Base-by-base conservation (phyloP, 2,113 vertebrate species). In the Syrrhaptes paradoxus region DNA sequence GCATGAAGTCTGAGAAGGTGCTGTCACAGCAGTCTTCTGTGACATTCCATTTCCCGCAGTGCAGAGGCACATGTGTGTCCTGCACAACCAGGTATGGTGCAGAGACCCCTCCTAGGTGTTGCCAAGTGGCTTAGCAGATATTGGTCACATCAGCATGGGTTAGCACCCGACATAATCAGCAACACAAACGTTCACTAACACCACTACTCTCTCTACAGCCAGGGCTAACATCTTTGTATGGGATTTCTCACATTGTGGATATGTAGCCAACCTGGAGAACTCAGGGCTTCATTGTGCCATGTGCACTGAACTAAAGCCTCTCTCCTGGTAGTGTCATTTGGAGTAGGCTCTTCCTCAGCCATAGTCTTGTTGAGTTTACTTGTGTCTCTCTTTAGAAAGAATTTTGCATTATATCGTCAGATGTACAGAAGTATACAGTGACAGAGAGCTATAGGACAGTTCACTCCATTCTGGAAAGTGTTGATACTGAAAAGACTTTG, bases 141-240 rank as follows among this genome's bases (percentile, higher is more conserved):
- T 59, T 72, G 31, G 11, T 63, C 43, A 13, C 34, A 48, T 36
- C 51, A 48, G 16, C 24, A 13, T 12, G 36, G 51, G 29, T 31
- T 28, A 36, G 52, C 19, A 68, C 31, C 21, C 0, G 0, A 25
- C n/a, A 4, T 21, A 55, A 54, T 24, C 48, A 67, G 13, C 22
- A 41, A 41, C 41, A 41, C 12, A 41, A 41, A 41, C 41, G 13
- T 41, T 41, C n/a, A 59, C 17, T 34, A 65, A n/a, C 12, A 6
- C 48, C 6, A 2, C 21, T 55, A 7, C 14, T 61, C 22, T 12
- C 11, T 45, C 14, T 36, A 36, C 0, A 11, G 20, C 34, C 36
- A 7, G 24, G n/a, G n/a, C 25, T 63, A 29, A 41, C 58, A 31
- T 14, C 48, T 48, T 72, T 80, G 24, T 52, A 38, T 59, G 7